A percentile compares a stretch with the other conserved stretches of the same genome.
These are phyloP conservation scores for Scaptomyza reducta DNA, from an alignment of 2,888 invertebrate genomes.

Conservation along the genomic window DNA sequence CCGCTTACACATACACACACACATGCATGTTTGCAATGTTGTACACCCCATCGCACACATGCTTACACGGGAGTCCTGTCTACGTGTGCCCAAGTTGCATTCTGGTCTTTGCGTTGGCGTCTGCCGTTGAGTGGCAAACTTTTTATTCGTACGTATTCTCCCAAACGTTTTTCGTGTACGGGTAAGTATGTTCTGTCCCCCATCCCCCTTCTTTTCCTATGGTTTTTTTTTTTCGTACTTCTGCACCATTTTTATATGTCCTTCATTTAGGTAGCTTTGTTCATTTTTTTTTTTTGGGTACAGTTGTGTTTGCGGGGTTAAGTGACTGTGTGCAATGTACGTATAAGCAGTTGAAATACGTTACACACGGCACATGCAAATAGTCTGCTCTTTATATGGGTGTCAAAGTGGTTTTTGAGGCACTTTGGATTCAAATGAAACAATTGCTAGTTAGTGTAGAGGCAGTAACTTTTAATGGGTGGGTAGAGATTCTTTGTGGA, in stretches of 20 bases:
- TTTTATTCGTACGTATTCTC: conserved; percentile 35
- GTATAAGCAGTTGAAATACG: conserved; percentile 41
- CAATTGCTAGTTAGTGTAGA: not conserved
- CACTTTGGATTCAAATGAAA: conserved; percentile 10
- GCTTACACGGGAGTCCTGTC: conserved; percentile 36
- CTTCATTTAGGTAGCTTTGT: conserved; percentile 74
- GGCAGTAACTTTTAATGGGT: not conserved
- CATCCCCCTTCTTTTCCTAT: not conserved
- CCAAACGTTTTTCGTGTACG: conserved; percentile 27
- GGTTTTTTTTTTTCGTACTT: conserved; percentile 28
- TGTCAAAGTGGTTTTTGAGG: not conserved
- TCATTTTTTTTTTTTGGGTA: conserved; percentile 59
- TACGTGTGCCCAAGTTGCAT: conserved; percentile 61
- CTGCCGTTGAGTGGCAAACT: conserved; percentile 77
- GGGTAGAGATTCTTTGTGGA: not conserved
- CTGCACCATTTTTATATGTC: conserved; percentile 68
- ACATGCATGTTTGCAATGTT: conserved; percentile 18
- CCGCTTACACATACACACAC: conserved; percentile 26
- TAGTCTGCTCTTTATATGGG: conserved; percentile 5
- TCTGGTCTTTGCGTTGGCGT: conserved; percentile 47
- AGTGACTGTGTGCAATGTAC: conserved; percentile 52
- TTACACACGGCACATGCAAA: conserved; percentile 22
- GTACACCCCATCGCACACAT: conserved; percentile 5
- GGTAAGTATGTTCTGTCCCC: conserved; percentile 48
- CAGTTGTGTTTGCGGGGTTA: conserved; percentile 72